Base-by-base conservation (phyloP, 2,888 invertebrate genomes). In the Chloroclystis v-ata region DNA sequence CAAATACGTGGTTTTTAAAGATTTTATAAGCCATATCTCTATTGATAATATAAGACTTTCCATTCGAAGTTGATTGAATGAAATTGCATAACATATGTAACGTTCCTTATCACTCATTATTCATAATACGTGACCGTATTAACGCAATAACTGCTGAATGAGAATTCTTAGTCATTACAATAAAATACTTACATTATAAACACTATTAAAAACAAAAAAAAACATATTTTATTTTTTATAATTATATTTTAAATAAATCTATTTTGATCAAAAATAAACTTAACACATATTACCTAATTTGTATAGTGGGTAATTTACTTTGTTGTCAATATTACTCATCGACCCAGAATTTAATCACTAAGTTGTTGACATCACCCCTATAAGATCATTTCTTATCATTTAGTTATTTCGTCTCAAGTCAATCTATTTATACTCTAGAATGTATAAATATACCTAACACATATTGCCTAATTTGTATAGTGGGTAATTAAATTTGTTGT, bases 61-160 rank as follows among this genome's bases (percentile, higher is more conserved):
- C 10, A 11, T 20, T 20, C 6, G 16, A 16, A 16, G 16, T 35
- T 20, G 14, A 6, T 33, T 35, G 33, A 37, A 37, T 37, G 12
- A 35, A 35, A 35, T 20, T 35, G 20, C 33, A 11, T 35, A 32
- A 20, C 11, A 10, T 20, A 16, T n/a, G n/a, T 14, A n/a, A 14
- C 33, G 20, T 20, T 20, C 2, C 33, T 33, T 35, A 35, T 35
- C 33, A n/a, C 11, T 35, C 7, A 10, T 35, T 35, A 35, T 35
- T 35, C 33, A 35, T n/a, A n/a, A n/a, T 11, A 35, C 33, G 33
- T 35, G 33, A 26, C 24, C 12, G 25, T 25, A 29, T 29, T n/a
- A 26, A 26, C 8, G 26, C 26, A 26, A 8, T 26, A 10, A 32
- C 16, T 11, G 8, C 10, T 35, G 33, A 35, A 35, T 35, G 33